These are phyloP conservation scores for Noctua janthe DNA, from an alignment of 2,888 invertebrate genomes.

Conservation along the genomic window DNA sequence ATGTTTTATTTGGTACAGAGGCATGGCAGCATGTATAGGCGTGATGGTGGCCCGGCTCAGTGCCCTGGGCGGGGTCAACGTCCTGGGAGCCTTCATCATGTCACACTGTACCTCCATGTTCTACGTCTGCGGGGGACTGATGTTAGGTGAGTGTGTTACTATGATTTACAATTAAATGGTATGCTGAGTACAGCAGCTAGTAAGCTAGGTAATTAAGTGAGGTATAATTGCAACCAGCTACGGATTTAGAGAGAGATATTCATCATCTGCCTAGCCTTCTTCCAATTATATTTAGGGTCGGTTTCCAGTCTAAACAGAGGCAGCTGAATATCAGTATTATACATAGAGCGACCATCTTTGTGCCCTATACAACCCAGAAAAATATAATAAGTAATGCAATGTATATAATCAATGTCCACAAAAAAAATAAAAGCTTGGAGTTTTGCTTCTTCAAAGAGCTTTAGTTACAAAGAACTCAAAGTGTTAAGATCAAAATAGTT, in stretches of 20 bases:
- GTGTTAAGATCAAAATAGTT: too few relatives aligned
- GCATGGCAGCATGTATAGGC: constrained; percentile 76
- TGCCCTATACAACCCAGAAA: background rate
- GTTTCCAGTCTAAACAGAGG: background rate
- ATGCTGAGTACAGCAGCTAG: background rate
- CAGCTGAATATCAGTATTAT: background rate
- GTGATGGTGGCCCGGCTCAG: constrained; percentile 77
- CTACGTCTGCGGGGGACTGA: constrained; percentile 67
- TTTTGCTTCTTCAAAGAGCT: background rate
- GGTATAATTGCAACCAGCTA: background rate
- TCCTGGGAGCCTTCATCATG: constrained; percentile 74
- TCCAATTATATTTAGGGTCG: background rate
- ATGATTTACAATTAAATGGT: background rate
- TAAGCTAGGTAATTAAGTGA: background rate
- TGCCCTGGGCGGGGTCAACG: constrained; percentile 71
- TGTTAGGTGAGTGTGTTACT: constrained; percentile 69
- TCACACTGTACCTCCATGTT: constrained; percentile 72
- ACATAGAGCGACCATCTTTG: background rate
- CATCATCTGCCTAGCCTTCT: background rate
- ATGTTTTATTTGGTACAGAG: constrained; percentile 62
- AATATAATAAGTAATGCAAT: background rate
- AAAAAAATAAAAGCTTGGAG: background rate
- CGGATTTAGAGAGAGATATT: too few relatives aligned
- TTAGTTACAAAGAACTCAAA: background rate
- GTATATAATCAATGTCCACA: background rate